Evolutionary conservation across 2,113 vertebrate genomes (phyloP), one percentile per base, ranked within the genome.

Genomic region (Leptosomus discolor): DNA sequence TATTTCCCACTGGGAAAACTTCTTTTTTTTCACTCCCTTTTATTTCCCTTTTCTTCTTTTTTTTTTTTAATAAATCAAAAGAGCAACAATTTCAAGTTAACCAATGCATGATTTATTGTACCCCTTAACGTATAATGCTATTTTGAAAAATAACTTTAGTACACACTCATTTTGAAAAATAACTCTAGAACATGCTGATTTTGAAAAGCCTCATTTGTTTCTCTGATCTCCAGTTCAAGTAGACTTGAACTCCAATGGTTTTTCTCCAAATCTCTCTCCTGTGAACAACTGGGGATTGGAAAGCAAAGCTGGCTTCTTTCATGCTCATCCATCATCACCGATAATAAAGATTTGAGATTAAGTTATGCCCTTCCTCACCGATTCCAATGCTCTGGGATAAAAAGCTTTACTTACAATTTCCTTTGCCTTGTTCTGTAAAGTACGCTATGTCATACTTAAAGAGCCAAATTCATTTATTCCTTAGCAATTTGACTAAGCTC

Each of bases 351-450:
- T 69, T 1, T 83, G 43, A 92, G 57, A 92, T 76, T 83, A 85
- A 94, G 93, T 94, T 65, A 91, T 69, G 37, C 22, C 50, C 78
- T 79, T 94, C 50, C 45, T 90, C 32, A 6, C 51, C 30, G 57
- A 93, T 90, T 89, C 74, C 77, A 93, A 70, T 73, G 68, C 19
- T 64, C 53, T 48, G 43, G 92, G 94, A 95, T 97, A 91, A 96
- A 96, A 85, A 92, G 92, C 82, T 96, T 95, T 95, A 93, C 57
- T 94, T 88, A 91, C 53, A 95, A 94, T 97, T 96, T 96, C 92
- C 85, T 96, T 88, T 88, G 61, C 54, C 90, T 83, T 79, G 43
- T 79, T 90, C 74, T 91, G 51, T 80, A 30, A 92, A 96, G 63
- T 73, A 76, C 36, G 36, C 54, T 73, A 57, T 83, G 54, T 88